phyloP scores from a whole-genome alignment of 2,797 vertebrate genomes.

The Aeoliscus strigatus region DNA sequence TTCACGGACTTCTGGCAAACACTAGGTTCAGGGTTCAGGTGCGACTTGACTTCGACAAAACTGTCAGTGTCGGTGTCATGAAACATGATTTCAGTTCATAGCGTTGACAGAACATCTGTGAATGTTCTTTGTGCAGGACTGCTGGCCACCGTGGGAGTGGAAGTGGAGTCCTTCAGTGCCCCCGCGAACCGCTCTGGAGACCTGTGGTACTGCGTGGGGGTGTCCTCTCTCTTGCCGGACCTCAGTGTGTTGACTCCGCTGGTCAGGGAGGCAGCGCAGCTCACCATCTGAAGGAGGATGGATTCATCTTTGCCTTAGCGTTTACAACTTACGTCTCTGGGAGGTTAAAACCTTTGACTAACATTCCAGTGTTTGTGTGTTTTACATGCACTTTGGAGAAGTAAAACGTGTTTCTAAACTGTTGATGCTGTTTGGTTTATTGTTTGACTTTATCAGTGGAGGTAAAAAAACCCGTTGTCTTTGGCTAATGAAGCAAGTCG shows the following conservation, averaged over 20 bases:
- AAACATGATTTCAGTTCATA: too few species aligned
- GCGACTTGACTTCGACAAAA: too few species aligned
- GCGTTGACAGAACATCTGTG: too few species aligned
- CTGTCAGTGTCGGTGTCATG: too few species aligned
- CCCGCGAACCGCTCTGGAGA: constrained; percentile 68
- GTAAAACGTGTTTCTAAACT: constrained; percentile 15
- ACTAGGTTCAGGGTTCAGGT: too few species aligned
- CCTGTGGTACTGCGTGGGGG: constrained; percentile 79
- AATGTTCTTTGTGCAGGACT: constrained; percentile 72
- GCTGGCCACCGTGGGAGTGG: constrained; percentile 71
- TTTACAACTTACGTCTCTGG: constrained; percentile 50
- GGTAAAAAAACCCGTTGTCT: constrained; percentile 22
- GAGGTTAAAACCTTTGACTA: constrained; percentile 37
- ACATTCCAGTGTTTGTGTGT: constrained; percentile 45
- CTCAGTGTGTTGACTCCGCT: constrained; percentile 72
- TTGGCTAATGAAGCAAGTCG: too few species aligned
- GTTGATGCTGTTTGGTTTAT: constrained; percentile 9
- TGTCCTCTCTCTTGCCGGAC: constrained; percentile 74
- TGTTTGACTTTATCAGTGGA: constrained; percentile 12
- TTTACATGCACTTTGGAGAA: constrained; percentile 31
- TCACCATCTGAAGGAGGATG: constrained; percentile 66
- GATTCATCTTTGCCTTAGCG: constrained; percentile 17
- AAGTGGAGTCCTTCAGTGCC: constrained; percentile 83
- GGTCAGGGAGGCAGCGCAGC: constrained; percentile 76
- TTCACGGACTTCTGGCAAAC: too few species aligned